Base-by-base conservation (phyloP, 2,797 vertebrate species). In the Pantherophis vulpinus region DNA sequence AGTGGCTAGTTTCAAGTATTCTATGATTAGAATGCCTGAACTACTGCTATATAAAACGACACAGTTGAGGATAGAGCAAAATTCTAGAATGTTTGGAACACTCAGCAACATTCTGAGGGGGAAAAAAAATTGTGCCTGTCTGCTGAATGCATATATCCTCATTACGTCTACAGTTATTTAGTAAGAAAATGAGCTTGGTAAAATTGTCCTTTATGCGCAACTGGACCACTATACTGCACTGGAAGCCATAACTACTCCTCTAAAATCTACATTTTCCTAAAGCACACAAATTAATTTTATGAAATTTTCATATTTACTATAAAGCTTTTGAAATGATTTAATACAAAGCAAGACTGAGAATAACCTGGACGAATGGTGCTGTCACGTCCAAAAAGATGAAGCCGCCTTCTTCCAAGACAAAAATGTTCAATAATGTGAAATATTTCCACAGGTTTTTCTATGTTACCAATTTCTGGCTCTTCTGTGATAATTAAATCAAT, bases 391-490 rank as follows among this genome's bases (percentile, higher is more conserved):
- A 99, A 99, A 12, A 99, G 98, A 96, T 99, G 99, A 54, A 99
- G 98, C 11, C 99, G 98, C 88, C 99, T 97, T 25, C 99, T 98
- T 16, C 99, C 99, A 0, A 99, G 98, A 96, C 99, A 99, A 97
- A 99, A 99, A 89, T 99, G 99, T 93, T 99, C 99, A 13, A 99
- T 99, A 94, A 99, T 99, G 96, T 99, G 99, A 93, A 99, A 99
- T 89, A 99, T 99, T 97, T 99, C 99, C 5, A 99, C 99, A 0
- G 99, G 99, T 90, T 99, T 99, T 97, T 99, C 99, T 42, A 99
- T 99, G 91, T 99, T 99, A 91, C 99, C 99, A 90, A 99, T 99
- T 96, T 99, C 99, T 0, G 99, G 99, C 96, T 99, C 99, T 95
- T 99, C 99, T 0, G 99, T 99, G 96, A 99, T 99, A 95, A 99